A percentile compares a stretch with the other conserved stretches of the same genome.
Conservation (phyloP, 2,888 invertebrate species). For the Lasioglossum malachurum region DNA sequence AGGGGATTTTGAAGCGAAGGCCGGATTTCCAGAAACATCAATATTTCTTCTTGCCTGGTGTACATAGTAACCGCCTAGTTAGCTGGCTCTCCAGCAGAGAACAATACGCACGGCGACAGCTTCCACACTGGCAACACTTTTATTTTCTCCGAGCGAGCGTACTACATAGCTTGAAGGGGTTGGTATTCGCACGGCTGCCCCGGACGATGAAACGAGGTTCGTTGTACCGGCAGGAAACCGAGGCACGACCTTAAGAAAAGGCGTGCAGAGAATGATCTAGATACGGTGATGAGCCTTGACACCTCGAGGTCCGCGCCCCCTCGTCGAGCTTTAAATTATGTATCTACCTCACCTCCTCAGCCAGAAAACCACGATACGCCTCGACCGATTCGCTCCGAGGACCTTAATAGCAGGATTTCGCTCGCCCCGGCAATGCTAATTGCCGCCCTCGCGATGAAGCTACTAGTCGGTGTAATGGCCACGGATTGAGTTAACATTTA, state of each 20-base stretch:
- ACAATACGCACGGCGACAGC: conserved; percentile 55
- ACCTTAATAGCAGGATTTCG: not conserved
- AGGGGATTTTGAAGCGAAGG: not conserved
- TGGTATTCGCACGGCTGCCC: conserved; percentile 34
- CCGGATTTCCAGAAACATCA: conserved; percentile 51
- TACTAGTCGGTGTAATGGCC: not conserved
- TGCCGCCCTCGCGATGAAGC: not conserved
- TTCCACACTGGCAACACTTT: conserved; percentile 60
- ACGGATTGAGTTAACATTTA: conserved; percentile 15
- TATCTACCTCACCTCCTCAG: conserved; percentile 8
- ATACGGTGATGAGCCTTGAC: conserved; percentile 31
- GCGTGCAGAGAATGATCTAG: conserved; percentile 26
- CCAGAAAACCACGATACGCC: conserved; percentile 22
- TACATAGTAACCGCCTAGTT: conserved; percentile 62
- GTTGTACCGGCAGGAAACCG: conserved; percentile 51
- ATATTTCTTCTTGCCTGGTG: conserved; percentile 61
- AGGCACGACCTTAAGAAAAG: conserved; percentile 38
- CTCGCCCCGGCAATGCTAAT: not conserved
- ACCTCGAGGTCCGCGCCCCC: conserved; percentile 3
- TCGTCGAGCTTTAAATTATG: conserved; percentile 28
- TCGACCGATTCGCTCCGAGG: conserved; percentile 2
- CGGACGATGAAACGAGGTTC: conserved; percentile 64
- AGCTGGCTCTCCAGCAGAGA: conserved; percentile 46
- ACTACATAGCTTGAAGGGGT: conserved; percentile 22
- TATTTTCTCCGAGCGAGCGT: conserved; percentile 35